Evolutionary conservation across 2,113 vertebrate species (phyloP), one percentile per base, ranked within the genome.

Genomic region (Ptilonorhynchus violaceus): DNA sequence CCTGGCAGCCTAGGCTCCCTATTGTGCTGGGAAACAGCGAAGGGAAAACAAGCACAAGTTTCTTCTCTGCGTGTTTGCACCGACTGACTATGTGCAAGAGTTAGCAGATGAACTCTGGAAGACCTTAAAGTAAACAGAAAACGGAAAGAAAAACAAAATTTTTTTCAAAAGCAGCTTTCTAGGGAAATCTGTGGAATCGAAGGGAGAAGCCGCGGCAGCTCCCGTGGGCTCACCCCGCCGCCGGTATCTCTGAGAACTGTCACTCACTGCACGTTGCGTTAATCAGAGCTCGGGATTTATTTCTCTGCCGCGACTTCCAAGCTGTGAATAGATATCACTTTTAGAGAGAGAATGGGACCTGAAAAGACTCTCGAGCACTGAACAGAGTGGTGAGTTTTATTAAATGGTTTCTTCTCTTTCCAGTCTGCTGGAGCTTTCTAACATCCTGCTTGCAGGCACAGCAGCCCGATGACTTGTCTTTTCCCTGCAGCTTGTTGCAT

Each of bases 11-110:
- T 30, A 85, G 97, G 96, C 97, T 98, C 96, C 97, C 97, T 98
- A 97, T 97, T 98, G 96, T 98, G 98, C 88, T 95, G 91, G 62
- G 95, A 95, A 96, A 87, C 95, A 85, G 97, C 93, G 88, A 42
- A 55, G 88, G 95, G 85, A 92, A 91, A 97, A 97, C 94, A 94
- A 97, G 97, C 96, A 9, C 97, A 98, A 98, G 97, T 98, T 98
- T 96, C 93, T 97, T 88, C 90, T 95, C 92, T 28, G 94, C 96
- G 41, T 85, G 41, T 89, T 97, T 95, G 91, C 89, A 86, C 88
- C 55, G 75, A 33, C 88, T 46, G 78, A 41, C 78, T 49, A 64
- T 86, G 91, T 89, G 75, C 46, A 33, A 88, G 95, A 95, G 89
- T 93, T 80, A 68, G 75, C 73, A 76, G 79, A 58, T 49, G 68